Base-by-base conservation (phyloP, 2,797 vertebrate genomes). In the Sebastes minor region DNA sequence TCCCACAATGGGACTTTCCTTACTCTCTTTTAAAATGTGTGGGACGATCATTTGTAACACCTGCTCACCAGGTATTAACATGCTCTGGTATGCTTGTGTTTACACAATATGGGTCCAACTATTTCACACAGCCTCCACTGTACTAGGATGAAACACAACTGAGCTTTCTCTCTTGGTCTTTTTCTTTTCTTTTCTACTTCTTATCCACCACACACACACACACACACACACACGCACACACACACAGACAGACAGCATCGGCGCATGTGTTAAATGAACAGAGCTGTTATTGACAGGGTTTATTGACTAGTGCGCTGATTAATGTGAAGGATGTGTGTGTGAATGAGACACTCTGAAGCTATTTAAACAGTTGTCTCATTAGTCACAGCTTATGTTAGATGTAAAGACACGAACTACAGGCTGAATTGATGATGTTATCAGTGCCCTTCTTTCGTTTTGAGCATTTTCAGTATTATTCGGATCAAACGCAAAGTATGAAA, bases 221-320 rank as follows among this genome's bases (percentile, higher is more conserved):
- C 64, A 32, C 71, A 64, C 57, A 71, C 33, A 66, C 32, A 11
- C 33, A 11, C 33, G 0, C 33, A 4, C 33, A 33, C 53, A 56
- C 20, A 49, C 53, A 53, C 56, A 72, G 27, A 65, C n/a, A 53
- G 22, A 46, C 5, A 59, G 18, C 1, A 22, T 28, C 6, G 3
- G 16, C 33, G 16, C 76, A 35, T 27, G 74, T 64, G 74, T 75
- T 62, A 76, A 83, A 88, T 82, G 25, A 71, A 89, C 67, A 30
- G 77, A 76, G 75, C 67, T 66, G n/a, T 32, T 83, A 86, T 83
- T 83, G 87, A 83, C 86, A 73, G 66, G 46, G 7, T 53, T 71
- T 87, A 90, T 87, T 90, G 89, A 91, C 75, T 52, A 5, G 57
- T 9, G 57, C 3, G 13, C 46, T 88, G 86, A 92, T 90, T 78